Conservation (phyloP, 2,797 vertebrate species). For the Margarornis squamiger region DNA sequence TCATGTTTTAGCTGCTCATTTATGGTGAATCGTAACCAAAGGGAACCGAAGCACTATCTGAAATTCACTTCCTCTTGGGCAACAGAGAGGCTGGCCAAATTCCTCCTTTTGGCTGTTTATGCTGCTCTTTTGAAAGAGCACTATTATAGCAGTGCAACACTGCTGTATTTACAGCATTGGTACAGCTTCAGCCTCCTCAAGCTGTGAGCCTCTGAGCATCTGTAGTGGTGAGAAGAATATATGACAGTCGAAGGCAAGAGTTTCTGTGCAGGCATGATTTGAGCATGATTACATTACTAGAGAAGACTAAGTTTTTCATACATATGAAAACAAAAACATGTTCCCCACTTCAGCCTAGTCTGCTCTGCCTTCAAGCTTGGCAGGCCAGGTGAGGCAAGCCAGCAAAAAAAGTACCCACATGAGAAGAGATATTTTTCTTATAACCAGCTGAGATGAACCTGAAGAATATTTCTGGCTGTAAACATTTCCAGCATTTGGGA, state of each 20-base stretch:
- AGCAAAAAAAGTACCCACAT: background rate
- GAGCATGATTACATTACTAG: background rate
- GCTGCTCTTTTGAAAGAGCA: conserved; percentile 17
- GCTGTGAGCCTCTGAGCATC: background rate
- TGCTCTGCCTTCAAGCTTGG: background rate
- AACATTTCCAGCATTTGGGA: background rate
- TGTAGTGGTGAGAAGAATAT: background rate
- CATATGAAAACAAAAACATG: background rate
- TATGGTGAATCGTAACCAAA: conserved; percentile 28
- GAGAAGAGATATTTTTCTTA: background rate
- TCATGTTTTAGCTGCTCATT: conserved; percentile 7
- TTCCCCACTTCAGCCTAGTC: background rate
- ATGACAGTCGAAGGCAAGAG: background rate
- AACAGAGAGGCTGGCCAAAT: background rate
- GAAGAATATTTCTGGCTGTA: background rate
- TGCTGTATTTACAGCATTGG: background rate
- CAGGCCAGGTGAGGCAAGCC: background rate
- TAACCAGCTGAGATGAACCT: background rate
- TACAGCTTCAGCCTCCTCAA: background rate
- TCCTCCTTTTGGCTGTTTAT: conserved; percentile 13
- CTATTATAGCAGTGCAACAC: background rate
- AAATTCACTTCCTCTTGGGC: conserved; percentile 40
- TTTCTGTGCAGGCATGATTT: background rate
- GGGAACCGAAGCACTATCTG: background rate
- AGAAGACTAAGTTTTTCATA: background rate